A percentile compares a stretch with the other conserved stretches of the same genome.
Evolutionary conservation across 2,797 vertebrate genomes (phyloP).

Genomic region (Falco columbarius): DNA sequence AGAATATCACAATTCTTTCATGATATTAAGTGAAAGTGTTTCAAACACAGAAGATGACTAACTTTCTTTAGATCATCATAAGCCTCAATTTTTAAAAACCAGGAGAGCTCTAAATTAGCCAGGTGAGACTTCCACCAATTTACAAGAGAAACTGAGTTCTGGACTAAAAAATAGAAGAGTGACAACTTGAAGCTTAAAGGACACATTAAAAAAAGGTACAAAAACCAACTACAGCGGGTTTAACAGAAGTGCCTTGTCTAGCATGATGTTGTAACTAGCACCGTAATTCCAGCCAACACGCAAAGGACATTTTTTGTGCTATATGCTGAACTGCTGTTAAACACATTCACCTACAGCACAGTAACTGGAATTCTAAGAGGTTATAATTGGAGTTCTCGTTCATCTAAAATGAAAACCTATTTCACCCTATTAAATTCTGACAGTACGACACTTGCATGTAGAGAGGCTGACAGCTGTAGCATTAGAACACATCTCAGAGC

Average conservation of each 20-base stretch:
- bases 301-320: not conserved
- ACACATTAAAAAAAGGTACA: not conserved
- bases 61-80: not conserved
- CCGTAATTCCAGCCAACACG: not conserved
- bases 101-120: not conserved
- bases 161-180: not conserved
- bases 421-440: conserved; percentile 33
- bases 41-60: not conserved
- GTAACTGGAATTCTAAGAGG: conserved; percentile 9
- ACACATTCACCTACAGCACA: not conserved
- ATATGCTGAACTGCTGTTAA: not conserved
- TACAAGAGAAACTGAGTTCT: not conserved
- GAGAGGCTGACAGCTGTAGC: not conserved
- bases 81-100: not conserved
- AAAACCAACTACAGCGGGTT: not conserved
- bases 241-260: not conserved
- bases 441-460: not conserved
- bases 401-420: conserved; percentile 42
- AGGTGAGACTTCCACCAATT: not conserved
- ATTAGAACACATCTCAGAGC: not conserved
- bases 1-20: not conserved
- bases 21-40: not conserved
- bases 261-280: not conserved
- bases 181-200: not conserved
- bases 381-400: conserved; percentile 38